Base-by-base conservation (phyloP, 2,113 vertebrate species). In the Neodon shergylaensis region DNA sequence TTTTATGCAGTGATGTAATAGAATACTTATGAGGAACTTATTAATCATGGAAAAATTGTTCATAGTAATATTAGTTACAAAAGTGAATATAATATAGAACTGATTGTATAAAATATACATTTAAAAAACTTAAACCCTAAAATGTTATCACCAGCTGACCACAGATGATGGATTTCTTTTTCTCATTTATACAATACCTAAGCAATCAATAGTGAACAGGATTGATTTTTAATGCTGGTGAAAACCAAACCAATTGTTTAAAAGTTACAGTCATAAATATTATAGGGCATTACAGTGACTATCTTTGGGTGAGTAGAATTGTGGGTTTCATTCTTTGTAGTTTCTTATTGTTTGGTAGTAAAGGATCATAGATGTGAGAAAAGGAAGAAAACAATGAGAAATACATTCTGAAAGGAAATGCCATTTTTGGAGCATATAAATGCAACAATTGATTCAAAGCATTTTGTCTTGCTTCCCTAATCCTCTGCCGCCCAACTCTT, bases 361-460 rank as follows among this genome's bases (percentile, higher is more conserved):
- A 84, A 78, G 74, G 84, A 76, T 73, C 73, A 94, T 84, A 92
- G 33, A 88, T 97, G 90, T 68, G 58, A 94, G 94, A 88, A 91
- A 95, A 88, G 77, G 10, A 54, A 91, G 76, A 78, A 61, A 90
- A 77, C 58, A 79, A 65, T 70, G 47, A 91, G 76, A 88, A 94
- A 91, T 5, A 11, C 70, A 82, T 83, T 96, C 88, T 66, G 33
- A 42, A 86, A 85, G 65, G 14, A 92, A 94, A 94, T 81, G 31
- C 52, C 49, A 85, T 42, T 95, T 85, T 85, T 61, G 39, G 79
- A 94, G n/a, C 76, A 70, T 61, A 9, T 68, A 92, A 95, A 85
- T 49, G 17, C 39, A 94, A 76, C 52, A 90, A 96, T 83, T 90
- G 83, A 94, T 44, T 93, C 58, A 82, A 84, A 94, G 61, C 22